Evolutionary conservation across 2,797 vertebrate genomes (phyloP).

Genomic region (Myotis pilosus): DNA sequence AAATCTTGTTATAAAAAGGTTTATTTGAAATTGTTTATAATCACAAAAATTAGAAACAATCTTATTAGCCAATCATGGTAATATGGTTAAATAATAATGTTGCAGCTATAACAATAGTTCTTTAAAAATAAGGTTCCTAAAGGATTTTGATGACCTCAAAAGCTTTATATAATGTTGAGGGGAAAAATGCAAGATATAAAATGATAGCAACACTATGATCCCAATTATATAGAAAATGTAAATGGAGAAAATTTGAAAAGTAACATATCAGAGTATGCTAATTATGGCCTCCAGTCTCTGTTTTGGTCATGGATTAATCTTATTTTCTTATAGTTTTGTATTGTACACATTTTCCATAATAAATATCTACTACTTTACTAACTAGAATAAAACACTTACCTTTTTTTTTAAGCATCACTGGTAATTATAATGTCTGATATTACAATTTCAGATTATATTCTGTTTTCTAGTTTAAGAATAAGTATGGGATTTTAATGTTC

Average conservation of each 20-base stretch:
- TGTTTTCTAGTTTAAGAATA: neutral
- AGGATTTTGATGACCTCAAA: neutral
- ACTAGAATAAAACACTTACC: neutral
- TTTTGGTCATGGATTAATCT: neutral
- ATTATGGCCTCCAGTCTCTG: neutral
- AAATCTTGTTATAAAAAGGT: slow-evolving; percentile 59
- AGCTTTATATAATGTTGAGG: neutral
- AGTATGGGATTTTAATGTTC: neutral
- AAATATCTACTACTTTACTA: neutral
- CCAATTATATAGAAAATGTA: slow-evolving; percentile 2
- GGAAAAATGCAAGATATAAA: neutral
- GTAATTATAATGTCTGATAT: slow-evolving; percentile 3
- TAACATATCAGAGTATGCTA: neutral
- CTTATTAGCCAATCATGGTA: slow-evolving; percentile 61
- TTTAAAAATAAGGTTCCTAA: slow-evolving; percentile 13
- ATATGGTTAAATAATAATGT: slow-evolving; percentile 33
- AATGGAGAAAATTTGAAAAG: slow-evolving; percentile 29
- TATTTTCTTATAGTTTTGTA: neutral
- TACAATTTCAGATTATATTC: neutral
- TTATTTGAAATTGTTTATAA: slow-evolving; percentile 64
- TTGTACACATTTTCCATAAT: neutral
- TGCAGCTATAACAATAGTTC: neutral
- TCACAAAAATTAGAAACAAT: slow-evolving; percentile 54
- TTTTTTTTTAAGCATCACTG: neutral
- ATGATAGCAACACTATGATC: neutral